These are phyloP conservation scores for Callionymus lyra DNA, from an alignment of 2,113 vertebrate species.

Conservation along the genomic window DNA sequence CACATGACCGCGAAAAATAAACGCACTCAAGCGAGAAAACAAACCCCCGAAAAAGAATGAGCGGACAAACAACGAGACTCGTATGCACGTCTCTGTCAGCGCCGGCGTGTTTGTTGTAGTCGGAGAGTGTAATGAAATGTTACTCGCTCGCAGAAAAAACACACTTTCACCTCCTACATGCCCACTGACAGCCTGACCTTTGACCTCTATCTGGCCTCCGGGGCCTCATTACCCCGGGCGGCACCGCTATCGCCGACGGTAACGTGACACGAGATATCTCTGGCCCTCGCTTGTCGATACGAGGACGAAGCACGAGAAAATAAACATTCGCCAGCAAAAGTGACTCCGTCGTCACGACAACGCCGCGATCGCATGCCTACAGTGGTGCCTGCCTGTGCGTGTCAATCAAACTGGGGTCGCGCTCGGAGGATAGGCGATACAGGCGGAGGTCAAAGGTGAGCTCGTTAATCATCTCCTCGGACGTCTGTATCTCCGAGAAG, in stretches of 20 bases:
- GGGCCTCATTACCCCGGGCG: constrained; percentile 50
- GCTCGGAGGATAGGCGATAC: constrained; percentile 37
- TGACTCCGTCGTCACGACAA: constrained; percentile 15
- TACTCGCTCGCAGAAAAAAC: constrained; percentile 14
- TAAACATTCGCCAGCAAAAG: constrained; percentile 28
- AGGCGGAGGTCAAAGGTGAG: constrained; percentile 20
- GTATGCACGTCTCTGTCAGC: constrained; percentile 19
- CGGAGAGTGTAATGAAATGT: constrained; percentile 14
- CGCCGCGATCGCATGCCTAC: constrained; percentile 12
- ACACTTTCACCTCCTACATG: constrained; percentile 6
- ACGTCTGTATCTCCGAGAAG: neutral
- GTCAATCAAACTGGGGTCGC: constrained; percentile 61
- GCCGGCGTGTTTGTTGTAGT: constrained; percentile 4
- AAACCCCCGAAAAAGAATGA: constrained; percentile 19
- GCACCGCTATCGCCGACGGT: constrained; percentile 43
- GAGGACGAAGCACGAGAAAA: constrained; percentile 36
- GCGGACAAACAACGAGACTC: constrained; percentile 23
- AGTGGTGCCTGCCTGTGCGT: constrained; percentile 44
- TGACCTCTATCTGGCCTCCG: constrained; percentile 34
- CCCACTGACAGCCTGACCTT: constrained; percentile 27
- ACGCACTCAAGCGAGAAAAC: constrained; percentile 28
- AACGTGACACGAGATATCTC: constrained; percentile 15
- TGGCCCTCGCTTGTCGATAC: neutral
- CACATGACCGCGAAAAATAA: constrained; percentile 42
- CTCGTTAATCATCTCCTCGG: constrained; percentile 47